These are phyloP conservation scores for Syrista parreyssii DNA, from an alignment of 2,888 invertebrate species.

Conservation along the genomic window DNA sequence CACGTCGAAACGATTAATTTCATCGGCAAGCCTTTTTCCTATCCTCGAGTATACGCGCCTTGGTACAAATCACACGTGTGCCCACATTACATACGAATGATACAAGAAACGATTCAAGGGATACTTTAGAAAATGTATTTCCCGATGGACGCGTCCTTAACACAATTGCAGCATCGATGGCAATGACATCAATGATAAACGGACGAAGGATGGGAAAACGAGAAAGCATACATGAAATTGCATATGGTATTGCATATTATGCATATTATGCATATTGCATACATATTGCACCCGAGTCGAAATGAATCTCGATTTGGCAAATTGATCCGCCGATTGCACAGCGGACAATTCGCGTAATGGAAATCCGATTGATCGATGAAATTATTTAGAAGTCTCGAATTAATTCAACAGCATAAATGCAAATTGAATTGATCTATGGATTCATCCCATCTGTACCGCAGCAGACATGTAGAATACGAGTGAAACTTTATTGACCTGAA, in stretches of 20 bases:
- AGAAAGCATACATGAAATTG: slow-evolving; percentile 5
- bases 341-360: neutral
- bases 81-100: neutral
- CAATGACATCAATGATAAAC: slow-evolving; percentile 24
- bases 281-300: slow-evolving; percentile 11
- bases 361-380: slow-evolving; percentile 8
- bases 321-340: slow-evolving; percentile 15
- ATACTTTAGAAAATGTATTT: neutral
- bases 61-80: neutral
- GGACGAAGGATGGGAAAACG: neutral
- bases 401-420: neutral
- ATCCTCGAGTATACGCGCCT: neutral
- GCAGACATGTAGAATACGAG: neutral
- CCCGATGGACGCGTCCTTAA: slow-evolving; percentile 8
- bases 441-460: neutral
- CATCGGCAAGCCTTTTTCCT: neutral
- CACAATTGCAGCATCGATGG: slow-evolving; percentile 10
- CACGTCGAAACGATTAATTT: neutral
- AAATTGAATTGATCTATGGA: neutral
- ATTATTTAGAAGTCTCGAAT: neutral
- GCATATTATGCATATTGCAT: no score
- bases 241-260: neutral
- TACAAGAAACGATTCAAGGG: neutral
- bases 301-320: slow-evolving; percentile 15
- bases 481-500: neutral